Base-by-base conservation (phyloP, 2,888 invertebrate genomes). In the Coecobrya sp. region DNA sequence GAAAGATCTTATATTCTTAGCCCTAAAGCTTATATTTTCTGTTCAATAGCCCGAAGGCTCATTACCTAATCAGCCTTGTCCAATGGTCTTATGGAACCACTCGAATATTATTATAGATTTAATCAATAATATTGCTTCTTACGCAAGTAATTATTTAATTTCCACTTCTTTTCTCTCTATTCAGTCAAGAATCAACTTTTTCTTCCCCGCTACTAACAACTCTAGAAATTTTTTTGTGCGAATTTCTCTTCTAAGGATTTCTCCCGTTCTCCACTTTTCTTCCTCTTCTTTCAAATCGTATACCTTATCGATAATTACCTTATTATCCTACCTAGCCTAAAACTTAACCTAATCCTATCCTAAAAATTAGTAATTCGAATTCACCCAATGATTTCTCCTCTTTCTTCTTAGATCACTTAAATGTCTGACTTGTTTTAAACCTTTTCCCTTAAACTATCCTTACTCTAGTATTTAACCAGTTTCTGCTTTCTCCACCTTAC, bases 51-150 rank as follows among this genome's bases (percentile, higher is more conserved):
- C 49, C 49, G 36, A 59, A 19, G 55, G 76, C 76, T 5, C 36
- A 10, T 13, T 88, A 30, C 10, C 89, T 82, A 89, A 62, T 89
- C 89, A 89, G 89, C 89, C 89, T 89, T 89, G 52, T 49, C 79
- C 70, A 68, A 81, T 79, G 68, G 59, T 81, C 25, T 81, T 52
- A 86, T n/a, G 76, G 25, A 22, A 87, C 68, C 70, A 81, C 55
- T 81, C 82, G n/a, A n/a, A n/a, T n/a, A n/a, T 13, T 81, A 19
- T 81, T 88, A 65, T 59, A 79, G 3, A 16, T 25, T 81, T 25
- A 45, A 79, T n/a, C 49, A 49, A 25, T 45, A 49, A 70, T 70
- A 59, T 4, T 79, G 45, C 49, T 52, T n/a, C 76, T 55, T 85
- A 70, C 27, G 13, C 25, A 65, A 49, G 19, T 25, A 25, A 45